Base-by-base conservation (phyloP, 2,113 vertebrate species). In the Etia nguti region DNA sequence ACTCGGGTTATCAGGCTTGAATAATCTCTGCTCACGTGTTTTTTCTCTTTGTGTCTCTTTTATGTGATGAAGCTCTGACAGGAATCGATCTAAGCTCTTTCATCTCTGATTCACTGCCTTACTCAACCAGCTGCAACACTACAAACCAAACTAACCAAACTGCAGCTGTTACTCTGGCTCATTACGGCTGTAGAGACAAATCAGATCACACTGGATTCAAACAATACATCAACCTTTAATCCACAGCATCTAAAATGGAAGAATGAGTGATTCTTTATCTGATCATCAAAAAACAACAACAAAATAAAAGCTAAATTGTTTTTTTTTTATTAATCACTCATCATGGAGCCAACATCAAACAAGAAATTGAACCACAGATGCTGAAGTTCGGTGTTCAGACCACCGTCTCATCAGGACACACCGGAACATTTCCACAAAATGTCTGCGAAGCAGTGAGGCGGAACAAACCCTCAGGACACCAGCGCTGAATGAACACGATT, bases 41-140 rank as follows among this genome's bases (percentile, higher is more conserved):
- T 6, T 16, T 26, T 48, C 22, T 18, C 34, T 43, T 24, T 41
- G 34, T 41, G 38, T 46, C 41, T 73, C 22, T 46, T 46, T 73
- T 46, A 43, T 73, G 68, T 46, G 22, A 46, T 10, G 22, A 46
- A 46, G 68, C 68, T 10, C 68, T 73, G 68, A 73, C 68, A 26
- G 68, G 68, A 73, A 73, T 73, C 15, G 22, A 73, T 73, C 52
- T 22, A 10, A 10, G 4, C 52, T 22, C 52, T 55, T 55, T 55
- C 20, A 55, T 55, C 22, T 1, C 41, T 46, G 41, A 73, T 46
- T 73, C 68, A 73, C 68, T 10, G 41, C 22, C 68, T 73, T 46
- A 73, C 41, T 46, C 68, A 73, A 73, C 68, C 68, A 46, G 41
- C 68, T 73, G 68, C 22, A 73, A 73, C 68, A 26, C 68, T 26